Evolutionary conservation across 2,797 vertebrate genomes (phyloP).

Genomic region (Rhynchotus rufescens): DNA sequence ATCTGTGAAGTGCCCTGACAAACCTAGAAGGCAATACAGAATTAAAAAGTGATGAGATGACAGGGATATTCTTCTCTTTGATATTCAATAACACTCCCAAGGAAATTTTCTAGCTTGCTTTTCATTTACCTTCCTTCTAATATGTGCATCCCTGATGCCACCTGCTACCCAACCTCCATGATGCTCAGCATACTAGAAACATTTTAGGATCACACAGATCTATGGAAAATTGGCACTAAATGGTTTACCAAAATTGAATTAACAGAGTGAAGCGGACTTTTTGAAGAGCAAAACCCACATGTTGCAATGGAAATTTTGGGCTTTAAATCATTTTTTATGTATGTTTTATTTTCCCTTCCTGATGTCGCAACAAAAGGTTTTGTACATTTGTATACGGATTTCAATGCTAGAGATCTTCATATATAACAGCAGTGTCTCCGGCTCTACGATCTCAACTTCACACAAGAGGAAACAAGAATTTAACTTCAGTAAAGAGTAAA

Average conservation of each 20-base stretch:
- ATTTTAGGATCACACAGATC: neutral
- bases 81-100: neutral
- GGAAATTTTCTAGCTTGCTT: neutral
- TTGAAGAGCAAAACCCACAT: neutral
- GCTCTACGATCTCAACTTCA: neutral
- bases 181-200: neutral
- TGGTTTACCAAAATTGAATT: neutral
- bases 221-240: neutral
- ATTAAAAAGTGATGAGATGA: constrained; percentile 30
- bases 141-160: neutral
- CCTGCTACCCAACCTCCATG: neutral
- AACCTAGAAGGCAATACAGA: constrained; percentile 30
- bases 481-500: neutral
- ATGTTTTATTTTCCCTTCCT: constrained; percentile 36
- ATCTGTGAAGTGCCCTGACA: neutral
- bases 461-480: neutral
- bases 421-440: neutral
- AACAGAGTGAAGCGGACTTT: neutral
- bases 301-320: neutral
- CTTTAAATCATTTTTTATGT: neutral
- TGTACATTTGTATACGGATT: neutral
- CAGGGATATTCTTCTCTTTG: constrained; percentile 1
- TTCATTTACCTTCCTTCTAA: neutral
- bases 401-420: neutral
- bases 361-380: neutral